A percentile compares a stretch with the other conserved stretches of the same genome.
These are phyloP conservation scores for Sympetrum striolatum DNA, from an alignment of 2,888 invertebrate genomes.

Conservation along the genomic window DNA sequence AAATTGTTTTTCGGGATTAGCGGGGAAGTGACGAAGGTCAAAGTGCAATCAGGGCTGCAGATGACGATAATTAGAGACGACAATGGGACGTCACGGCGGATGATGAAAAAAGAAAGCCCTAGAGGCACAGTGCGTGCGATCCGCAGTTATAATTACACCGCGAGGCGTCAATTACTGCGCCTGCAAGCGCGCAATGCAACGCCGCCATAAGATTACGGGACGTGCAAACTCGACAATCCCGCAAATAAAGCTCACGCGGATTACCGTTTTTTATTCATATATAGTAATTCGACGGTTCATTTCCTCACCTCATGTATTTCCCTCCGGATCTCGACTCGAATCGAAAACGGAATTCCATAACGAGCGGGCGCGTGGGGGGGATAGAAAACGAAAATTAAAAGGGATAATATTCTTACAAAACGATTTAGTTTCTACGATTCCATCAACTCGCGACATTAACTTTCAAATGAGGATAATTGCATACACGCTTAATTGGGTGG, in stretches of 20 bases:
- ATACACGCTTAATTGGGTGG: slow-evolving; percentile 43
- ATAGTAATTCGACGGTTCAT: not conserved
- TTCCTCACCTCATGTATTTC: not conserved
- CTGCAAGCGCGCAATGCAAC: not conserved
- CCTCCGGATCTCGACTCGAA: not conserved
- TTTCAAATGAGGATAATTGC: slow-evolving; percentile 44
- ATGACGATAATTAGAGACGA: slow-evolving; percentile 32
- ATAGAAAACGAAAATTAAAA: slow-evolving; percentile 34
- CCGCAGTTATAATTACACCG: not conserved
- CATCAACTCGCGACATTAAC: slow-evolving; percentile 42
- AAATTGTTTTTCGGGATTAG: slow-evolving; percentile 31
- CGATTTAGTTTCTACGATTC: slow-evolving; percentile 42
- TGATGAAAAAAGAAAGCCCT: not conserved
- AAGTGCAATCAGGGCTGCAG: slow-evolving; percentile 39
- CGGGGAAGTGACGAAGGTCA: slow-evolving; percentile 3
- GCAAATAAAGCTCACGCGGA: not conserved
- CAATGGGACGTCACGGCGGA: slow-evolving; percentile 25
- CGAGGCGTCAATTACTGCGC: not conserved
- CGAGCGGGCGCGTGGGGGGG: not conserved
- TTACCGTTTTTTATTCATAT: not conserved
- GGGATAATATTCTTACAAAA: slow-evolving; percentile 39
- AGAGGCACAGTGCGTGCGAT: not conserved
- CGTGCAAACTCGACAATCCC: not conserved
- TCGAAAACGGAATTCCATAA: not conserved
- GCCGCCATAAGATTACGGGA: not conserved